Base-by-base conservation (phyloP, 2,113 vertebrate species). In the Eretmochelys imbricata region DNA sequence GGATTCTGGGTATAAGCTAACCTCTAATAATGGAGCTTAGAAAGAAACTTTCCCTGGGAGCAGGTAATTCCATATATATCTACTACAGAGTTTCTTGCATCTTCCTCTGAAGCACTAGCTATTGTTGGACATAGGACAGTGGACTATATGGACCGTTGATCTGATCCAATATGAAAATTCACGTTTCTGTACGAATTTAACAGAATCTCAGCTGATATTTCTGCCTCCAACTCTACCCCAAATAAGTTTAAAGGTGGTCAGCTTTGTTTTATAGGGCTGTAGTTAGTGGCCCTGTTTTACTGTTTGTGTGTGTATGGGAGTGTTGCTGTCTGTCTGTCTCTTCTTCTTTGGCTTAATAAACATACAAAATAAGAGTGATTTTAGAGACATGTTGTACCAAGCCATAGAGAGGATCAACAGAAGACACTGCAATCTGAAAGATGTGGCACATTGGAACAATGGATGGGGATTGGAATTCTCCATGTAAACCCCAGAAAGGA, bases 191-290 rank as follows among this genome's bases (percentile, higher is more conserved):
- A 93, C 12, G 31, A 94, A 38, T 89, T 80, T 90, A 85, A 92
- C n/a, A 6, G 84, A 95, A 94, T 55, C 31, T 20, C 5, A 13
- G 87, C 51, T 89, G 62, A 42, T 84, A 89, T 93, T 86, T 86
- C 31, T 86, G 89, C 51, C 80, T 42, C 87, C 93, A 85, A 89
- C 81, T 82, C 93, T 91, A 29, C 72, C 89, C 6, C 81, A 91
- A 87, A 94, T 62, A 93, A 75, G 87, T 93, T 55, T 91, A 88
- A 85, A 95, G 94, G 92, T 92, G 88, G 89, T 88, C 49, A 82
- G 51, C 91, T 94, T 92, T 95, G 82, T 96, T 97, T 95, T 80
- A 84, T 94, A 48, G 6, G 75, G 24, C 13, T 48, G 12, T 29
- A 25, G 46, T 78, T 25, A 48, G 5, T 29, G 38, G 48, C 42